A percentile compares a stretch with the other conserved stretches of the same genome.
These are phyloP conservation scores for Corynorhinus townsendii DNA, from an alignment of 2,113 vertebrate genomes.

Conservation along the genomic window DNA sequence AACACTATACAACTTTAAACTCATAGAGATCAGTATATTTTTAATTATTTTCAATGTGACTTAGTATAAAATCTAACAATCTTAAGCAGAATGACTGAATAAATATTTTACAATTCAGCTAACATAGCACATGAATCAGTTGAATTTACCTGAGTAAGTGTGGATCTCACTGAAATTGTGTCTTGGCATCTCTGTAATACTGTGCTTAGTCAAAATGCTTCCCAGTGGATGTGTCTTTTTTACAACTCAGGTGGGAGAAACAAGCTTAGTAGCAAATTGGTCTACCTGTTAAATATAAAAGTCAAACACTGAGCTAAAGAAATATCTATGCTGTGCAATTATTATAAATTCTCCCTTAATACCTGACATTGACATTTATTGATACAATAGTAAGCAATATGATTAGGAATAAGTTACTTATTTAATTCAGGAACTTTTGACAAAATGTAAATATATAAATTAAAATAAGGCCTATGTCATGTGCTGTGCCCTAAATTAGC, in stretches of 20 bases:
- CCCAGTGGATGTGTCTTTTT: not conserved
- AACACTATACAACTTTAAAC: not conserved
- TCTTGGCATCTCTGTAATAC: constrained; percentile 53
- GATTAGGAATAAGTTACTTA: not conserved
- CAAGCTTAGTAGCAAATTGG: not conserved
- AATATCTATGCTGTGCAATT: not conserved
- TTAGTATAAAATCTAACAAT: not conserved
- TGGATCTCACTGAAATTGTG: not conserved
- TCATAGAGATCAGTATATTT: not conserved
- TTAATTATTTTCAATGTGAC: constrained; percentile 1
- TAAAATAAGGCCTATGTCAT: not conserved
- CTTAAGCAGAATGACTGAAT: not conserved
- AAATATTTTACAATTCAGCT: not conserved
- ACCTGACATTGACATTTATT: not conserved
- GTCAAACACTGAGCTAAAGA: not conserved
- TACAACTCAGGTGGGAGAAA: not conserved
- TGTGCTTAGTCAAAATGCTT: not conserved
- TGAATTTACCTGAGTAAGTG: constrained; percentile 52
- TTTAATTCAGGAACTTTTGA: not conserved
- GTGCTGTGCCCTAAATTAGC: not conserved
- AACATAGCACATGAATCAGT: not conserved
- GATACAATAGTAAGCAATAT: not conserved
- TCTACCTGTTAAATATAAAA: constrained; percentile 33
- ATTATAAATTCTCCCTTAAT: not conserved
- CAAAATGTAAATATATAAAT: not conserved